These are phyloP conservation scores for Enoplosus armatus DNA, from an alignment of 2,797 vertebrate genomes.

Conservation along the genomic window DNA sequence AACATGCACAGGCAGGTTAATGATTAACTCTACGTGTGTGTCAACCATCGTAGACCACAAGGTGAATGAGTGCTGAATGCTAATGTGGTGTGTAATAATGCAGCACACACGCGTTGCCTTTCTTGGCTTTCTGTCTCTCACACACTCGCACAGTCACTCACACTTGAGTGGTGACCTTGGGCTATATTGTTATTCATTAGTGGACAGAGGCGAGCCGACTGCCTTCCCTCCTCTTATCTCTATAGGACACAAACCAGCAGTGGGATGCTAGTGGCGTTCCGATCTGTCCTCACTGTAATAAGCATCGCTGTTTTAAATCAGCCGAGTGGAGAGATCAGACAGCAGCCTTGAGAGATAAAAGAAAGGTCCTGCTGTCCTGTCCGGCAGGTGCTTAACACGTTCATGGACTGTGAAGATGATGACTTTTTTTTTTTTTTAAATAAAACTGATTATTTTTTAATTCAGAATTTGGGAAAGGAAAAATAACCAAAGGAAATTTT, in stretches of 20 bases:
- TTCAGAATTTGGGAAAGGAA: not conserved
- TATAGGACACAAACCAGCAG: slow-evolving; percentile 59
- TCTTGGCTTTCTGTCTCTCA: not conserved
- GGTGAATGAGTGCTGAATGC: slow-evolving; percentile 55
- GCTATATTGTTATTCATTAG: slow-evolving; percentile 81
- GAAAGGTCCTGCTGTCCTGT: slow-evolving; percentile 29
- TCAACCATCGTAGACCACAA: slow-evolving; percentile 24
- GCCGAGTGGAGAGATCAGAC: slow-evolving; percentile 46
- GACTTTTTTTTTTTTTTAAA: not conserved
- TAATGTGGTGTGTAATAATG: slow-evolving; percentile 50
- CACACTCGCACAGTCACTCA: not conserved
- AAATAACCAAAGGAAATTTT: not conserved
- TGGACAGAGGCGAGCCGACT: slow-evolving; percentile 53
- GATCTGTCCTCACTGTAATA: slow-evolving; percentile 64
- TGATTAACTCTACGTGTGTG: slow-evolving; percentile 31
- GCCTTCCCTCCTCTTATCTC: slow-evolving; percentile 68
- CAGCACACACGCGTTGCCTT: slow-evolving; percentile 27
- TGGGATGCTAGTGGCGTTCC: slow-evolving; percentile 43
- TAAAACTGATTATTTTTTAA: not conserved
- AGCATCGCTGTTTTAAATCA: slow-evolving; percentile 66
- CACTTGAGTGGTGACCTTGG: slow-evolving; percentile 76
- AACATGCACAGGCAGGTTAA: slow-evolving; percentile 16
- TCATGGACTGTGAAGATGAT: not conserved
- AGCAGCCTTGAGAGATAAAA: slow-evolving; percentile 52
- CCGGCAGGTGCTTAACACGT: slow-evolving; percentile 22